A percentile compares a stretch with the other conserved stretches of the same genome.
Conservation (phyloP, 2,113 vertebrate genomes). For the Pantherophis guttatus region DNA sequence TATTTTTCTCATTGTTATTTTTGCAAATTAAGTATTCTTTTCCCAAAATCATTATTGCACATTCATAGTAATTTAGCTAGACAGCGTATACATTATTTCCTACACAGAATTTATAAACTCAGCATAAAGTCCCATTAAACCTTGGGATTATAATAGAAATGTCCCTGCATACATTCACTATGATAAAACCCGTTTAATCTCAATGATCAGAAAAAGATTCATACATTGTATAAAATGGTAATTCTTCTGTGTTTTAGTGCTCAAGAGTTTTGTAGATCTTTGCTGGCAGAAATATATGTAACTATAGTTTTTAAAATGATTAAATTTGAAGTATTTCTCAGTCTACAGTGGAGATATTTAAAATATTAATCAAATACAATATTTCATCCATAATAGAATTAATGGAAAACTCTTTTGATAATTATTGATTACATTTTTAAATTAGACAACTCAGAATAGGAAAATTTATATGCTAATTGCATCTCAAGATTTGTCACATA, state of each 20-base stretch:
- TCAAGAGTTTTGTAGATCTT: neutral
- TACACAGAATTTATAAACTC: neutral
- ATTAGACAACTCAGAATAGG: neutral
- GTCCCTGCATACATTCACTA: neutral
- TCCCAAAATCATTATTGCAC: neutral
- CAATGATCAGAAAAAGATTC: neutral
- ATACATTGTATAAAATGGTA: neutral
- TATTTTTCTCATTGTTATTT: neutral
- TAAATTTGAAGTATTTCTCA: neutral
- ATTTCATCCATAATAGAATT: neutral
- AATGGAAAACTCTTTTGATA: neutral
- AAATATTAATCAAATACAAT: slow-evolving; percentile 2
- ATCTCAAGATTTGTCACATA: slow-evolving; percentile 6
- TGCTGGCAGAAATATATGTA: neutral
- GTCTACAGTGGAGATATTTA: neutral
- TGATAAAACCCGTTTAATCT: neutral
- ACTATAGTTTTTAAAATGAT: neutral
- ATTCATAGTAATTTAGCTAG: neutral
- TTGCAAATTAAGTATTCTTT: neutral
- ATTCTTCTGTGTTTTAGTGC: neutral
- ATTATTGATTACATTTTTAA: slow-evolving; percentile 19
- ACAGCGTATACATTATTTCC: neutral
- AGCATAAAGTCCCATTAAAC: neutral
- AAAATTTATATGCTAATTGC: slow-evolving; percentile 4
- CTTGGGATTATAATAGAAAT: neutral